Percentiles rank a stretch among this genome's conserved stretches.
These are phyloP conservation scores for Archocentrus centrarchus DNA, from an alignment of 2,113 vertebrate species.

Conservation along the genomic window DNA sequence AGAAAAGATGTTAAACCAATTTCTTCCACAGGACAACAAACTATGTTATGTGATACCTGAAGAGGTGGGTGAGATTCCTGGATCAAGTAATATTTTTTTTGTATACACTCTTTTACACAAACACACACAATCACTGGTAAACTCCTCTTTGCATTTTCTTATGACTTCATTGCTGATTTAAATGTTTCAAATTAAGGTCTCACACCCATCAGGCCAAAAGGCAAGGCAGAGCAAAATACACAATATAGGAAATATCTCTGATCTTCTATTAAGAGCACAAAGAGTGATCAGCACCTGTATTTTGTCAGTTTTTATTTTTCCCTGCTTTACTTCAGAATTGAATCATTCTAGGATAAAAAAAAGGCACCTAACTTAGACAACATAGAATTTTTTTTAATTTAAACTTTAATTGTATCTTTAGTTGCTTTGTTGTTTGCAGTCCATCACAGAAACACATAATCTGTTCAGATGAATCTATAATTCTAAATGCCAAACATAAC, in stretches of 20 bases:
- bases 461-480: neutral
- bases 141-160: slow-evolving; percentile 6
- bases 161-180: slow-evolving; percentile 22
- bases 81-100: neutral
- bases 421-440: too few relatives aligned
- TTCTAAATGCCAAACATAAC: too few relatives aligned
- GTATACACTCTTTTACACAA: neutral
- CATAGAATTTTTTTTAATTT: too few relatives aligned
- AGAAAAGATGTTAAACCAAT: too few relatives aligned
- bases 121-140: neutral
- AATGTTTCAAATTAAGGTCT: neutral
- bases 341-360: too few relatives aligned
- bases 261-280: neutral
- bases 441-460: too few relatives aligned
- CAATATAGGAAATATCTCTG: neutral
- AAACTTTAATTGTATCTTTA: too few relatives aligned
- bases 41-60: neutral
- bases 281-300: neutral
- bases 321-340: neutral
- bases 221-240: neutral
- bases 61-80: neutral
- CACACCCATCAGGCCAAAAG: neutral
- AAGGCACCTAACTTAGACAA: neutral
- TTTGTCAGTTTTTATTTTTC: neutral
- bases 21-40: neutral